phyloP scores from a whole-genome alignment of 1,140 invertebrate genomes.

The Apocrypta bakeri region DNA sequence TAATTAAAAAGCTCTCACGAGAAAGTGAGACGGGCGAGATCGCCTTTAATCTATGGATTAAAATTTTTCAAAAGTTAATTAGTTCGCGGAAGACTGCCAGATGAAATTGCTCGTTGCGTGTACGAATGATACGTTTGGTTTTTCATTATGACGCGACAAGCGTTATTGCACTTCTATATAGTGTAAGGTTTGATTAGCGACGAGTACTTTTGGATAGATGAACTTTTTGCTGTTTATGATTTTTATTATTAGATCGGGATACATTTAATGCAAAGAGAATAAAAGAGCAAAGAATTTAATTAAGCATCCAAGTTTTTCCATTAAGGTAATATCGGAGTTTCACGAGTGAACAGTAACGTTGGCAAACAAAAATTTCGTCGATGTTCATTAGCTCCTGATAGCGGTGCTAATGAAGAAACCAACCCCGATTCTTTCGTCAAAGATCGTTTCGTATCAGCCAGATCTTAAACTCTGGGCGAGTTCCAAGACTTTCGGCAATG shows the following conservation, averaged over 20 bases:
- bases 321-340: background rate
- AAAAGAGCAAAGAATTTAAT: background rate
- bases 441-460: background rate
- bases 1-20: background rate
- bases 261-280: background rate
- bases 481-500: background rate
- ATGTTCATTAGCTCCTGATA: background rate
- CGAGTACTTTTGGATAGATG: background rate
- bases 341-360: background rate
- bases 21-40: no score
- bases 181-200: background rate
- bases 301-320: background rate
- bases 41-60: background rate
- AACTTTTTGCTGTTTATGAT: background rate
- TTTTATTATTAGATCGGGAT: background rate
- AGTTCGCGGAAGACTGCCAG: background rate
- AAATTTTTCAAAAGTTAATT: background rate
- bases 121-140: background rate
- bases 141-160: background rate
- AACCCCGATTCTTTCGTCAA: background rate
- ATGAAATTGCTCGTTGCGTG: background rate
- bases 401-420: background rate
- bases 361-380: background rate
- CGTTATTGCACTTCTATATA: background rate
- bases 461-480: background rate